Percentiles rank a stretch among this genome's conserved stretches.
These are phyloP conservation scores for Neria commutata DNA, from an alignment of 2,888 invertebrate genomes.

Conservation along the genomic window DNA sequence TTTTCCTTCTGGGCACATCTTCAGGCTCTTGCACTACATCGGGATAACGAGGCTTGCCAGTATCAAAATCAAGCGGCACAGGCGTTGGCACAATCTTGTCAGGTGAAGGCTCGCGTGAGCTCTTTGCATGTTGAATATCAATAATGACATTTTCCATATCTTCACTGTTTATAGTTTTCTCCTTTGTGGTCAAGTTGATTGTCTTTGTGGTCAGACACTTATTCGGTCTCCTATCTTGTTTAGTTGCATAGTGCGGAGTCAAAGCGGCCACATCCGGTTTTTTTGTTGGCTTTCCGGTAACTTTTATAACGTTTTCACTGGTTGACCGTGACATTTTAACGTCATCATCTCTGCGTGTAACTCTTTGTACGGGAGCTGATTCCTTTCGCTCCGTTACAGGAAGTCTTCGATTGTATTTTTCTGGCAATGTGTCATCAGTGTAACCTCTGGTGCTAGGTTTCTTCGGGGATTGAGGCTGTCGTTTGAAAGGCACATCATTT, in stretches of 20 bases:
- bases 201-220: slow-evolving; percentile 66
- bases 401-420: slow-evolving; percentile 44
- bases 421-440: slow-evolving; percentile 20
- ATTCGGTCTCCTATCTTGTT: slow-evolving; percentile 43
- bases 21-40: slow-evolving; percentile 79
- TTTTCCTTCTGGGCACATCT: slow-evolving; percentile 65
- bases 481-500: slow-evolving; percentile 19
- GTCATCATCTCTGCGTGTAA: slow-evolving; percentile 61
- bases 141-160: slow-evolving; percentile 69
- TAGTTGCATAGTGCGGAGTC: slow-evolving; percentile 32
- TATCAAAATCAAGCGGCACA: slow-evolving; percentile 63
- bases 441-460: slow-evolving; percentile 17
- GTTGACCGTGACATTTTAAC: slow-evolving; percentile 65
- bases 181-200: slow-evolving; percentile 62
- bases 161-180: slow-evolving; percentile 64
- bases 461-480: slow-evolving; percentile 25
- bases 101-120: slow-evolving; percentile 77
- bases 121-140: slow-evolving; percentile 74
- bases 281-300: slow-evolving; percentile 47
- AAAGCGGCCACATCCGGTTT: slow-evolving; percentile 43
- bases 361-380: slow-evolving; percentile 61
- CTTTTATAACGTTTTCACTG: slow-evolving; percentile 67
- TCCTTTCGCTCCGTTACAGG: slow-evolving; percentile 61
- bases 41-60: slow-evolving; percentile 72
- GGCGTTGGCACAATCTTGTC: slow-evolving; percentile 74